Base-by-base conservation (phyloP, 2,113 vertebrate genomes). In the Labeo catla region DNA sequence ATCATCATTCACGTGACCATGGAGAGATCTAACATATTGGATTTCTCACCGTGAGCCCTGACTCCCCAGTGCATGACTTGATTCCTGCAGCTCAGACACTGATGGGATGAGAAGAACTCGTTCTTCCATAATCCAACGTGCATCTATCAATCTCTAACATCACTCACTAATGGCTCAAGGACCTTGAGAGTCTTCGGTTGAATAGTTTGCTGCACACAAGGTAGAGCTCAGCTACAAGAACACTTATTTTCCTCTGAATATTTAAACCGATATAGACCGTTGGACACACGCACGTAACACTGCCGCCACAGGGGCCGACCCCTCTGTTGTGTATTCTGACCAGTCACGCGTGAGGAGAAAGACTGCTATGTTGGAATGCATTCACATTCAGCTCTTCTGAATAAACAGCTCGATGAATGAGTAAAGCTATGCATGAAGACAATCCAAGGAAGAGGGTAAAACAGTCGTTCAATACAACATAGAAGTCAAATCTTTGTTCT, bases 281-380 rank as follows among this genome's bases (percentile, higher is more conserved):
- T 61, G 72, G 11, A 49, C 54, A 50, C 61, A 73, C 1, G 19
- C 13, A 45, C 16, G 39, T 50, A 82, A 43, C 65, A 21, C 78
- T 34, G 4, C 39, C 8, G 19, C 57, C 57, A 59, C 57, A 59
- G 57, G 57, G 8, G 57, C 57, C 16, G n/a, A 68, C 11, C 80
- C 8, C n/a, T 74, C 76, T 88, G 83, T 88, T 84, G 49, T 86
- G 79, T n/a, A 72, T 50, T 81, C 54, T 66, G 91, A 83, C 65
- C 86, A 88, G 68, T 90, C 92, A 91, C 83, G 92, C 86, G 78
- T 90, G 68, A 84, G 83, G 77, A 91, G 86, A 91, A 80, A 1
- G n/a, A 43, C 87, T 86, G 92, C 92, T 91, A 93, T 92, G 89
- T 23, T 50, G 92, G 92, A 93, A 93, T 91, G 92, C 90, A 90